Evolutionary conservation across 2,113 vertebrate species (phyloP), one percentile per base, ranked within the genome.

Genomic region (Petromus typicus): DNA sequence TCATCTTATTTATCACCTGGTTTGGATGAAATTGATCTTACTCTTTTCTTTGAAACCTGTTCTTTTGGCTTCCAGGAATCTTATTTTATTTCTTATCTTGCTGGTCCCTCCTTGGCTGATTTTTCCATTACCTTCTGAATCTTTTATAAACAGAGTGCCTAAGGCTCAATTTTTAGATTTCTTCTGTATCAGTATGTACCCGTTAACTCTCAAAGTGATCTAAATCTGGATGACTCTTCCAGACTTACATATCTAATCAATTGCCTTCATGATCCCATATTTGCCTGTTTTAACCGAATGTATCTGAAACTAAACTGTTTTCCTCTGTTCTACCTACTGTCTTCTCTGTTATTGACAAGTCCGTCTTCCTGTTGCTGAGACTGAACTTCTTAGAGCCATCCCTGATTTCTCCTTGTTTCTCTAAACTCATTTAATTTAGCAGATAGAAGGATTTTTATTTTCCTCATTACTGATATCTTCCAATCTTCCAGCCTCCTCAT

Each of bases 111-210:
- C 34, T 73, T n/a, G 67, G 54, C 51, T 37, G 8, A 12, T 67
- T 85, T n/a, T 69, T 16, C 51, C 57, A 48, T 92, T 9, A 64
- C 16, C 45, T 91, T 32, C 45, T 59, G 40, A 40, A 59, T 54
- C 4, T 89, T 34, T 40, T 61, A 30, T 43, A 66, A 40, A 0
- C n/a, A 25, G 64, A 34, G 37, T 23, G 4, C 32, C 17, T 67
- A 37, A 22, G 23, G 13, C 34, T 61, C 43, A n/a, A 14, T 69
- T 76, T 56, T 56, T 61, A 25, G 56, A 40, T 16, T 2, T 48
- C 10, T 63, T 43, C 1, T 81, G 27, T 51, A 0, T 67, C 34
- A 10, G 0, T 67, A 13, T 40, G 0, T 34, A 32, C 45, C 16
- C 2, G 37, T 69, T 57, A n/a, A 12, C 64, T 88, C 40, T 79